Percentiles rank a stretch among this genome's conserved stretches.
Evolutionary conservation across 2,888 invertebrate genomes (phyloP).

Genomic region (Baronia brevicornis): DNA sequence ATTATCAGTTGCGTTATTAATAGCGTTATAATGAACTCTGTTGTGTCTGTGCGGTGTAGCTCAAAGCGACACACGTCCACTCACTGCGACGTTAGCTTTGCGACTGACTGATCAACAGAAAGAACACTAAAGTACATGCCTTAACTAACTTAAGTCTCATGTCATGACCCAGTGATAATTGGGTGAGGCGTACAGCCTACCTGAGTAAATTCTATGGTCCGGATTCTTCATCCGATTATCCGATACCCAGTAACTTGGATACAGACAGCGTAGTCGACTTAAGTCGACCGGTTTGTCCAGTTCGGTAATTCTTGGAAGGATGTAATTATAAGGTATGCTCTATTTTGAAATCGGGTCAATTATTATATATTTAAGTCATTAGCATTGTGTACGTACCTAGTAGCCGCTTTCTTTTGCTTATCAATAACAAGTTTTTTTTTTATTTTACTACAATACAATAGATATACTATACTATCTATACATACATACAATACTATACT

Average conservation of each 20-base stretch:
- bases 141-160: no score
- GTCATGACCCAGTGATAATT: conserved; percentile 33
- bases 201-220: conserved; percentile 26
- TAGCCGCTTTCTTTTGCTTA: no score
- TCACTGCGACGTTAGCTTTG: conserved; percentile 7
- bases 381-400: no score
- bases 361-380: no score
- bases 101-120: conserved; percentile 18
- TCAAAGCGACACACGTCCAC: conserved; percentile 2
- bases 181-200: conserved; percentile 25
- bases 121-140: no score
- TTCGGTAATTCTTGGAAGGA: conserved; percentile 9
- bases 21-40: no score
- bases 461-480: no score
- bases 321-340: background rate
- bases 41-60: conserved; percentile 3
- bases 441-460: no score
- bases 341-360: background rate
- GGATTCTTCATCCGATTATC: conserved; percentile 25
- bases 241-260: conserved; percentile 23
- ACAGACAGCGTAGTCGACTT: conserved; percentile 14
- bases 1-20: conserved; percentile 1
- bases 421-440: no score
- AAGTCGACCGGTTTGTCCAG: conserved; percentile 2
- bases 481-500: no score